A percentile compares a stretch with the other conserved stretches of the same genome.
Conservation (phyloP, 1,140 invertebrate species). For the Nylanderia fulva region DNA sequence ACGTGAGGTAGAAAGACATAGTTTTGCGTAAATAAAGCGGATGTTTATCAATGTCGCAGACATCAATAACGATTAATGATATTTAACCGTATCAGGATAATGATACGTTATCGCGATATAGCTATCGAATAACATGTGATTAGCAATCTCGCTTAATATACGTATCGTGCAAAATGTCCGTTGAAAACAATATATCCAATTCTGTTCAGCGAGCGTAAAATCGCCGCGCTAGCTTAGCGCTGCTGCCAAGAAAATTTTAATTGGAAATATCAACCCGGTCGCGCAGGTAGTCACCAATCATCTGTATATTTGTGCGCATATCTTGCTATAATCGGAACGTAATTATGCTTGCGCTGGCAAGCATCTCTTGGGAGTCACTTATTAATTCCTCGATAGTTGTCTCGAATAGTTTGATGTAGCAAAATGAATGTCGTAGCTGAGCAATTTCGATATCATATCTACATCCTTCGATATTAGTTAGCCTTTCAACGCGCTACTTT, state of each 20-base stretch:
- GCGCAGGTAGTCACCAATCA: conserved; percentile 28
- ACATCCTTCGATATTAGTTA: neutral
- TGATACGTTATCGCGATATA: neutral
- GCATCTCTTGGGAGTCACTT: conserved; percentile 37
- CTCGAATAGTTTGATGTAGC: neutral
- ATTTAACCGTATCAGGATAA: conserved; percentile 9
- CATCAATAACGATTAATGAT: neutral
- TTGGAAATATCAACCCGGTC: conserved; percentile 22
- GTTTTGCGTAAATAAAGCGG: neutral
- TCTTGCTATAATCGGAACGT: conserved; percentile 32
- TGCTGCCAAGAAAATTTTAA: conserved; percentile 17
- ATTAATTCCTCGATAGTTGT: conserved; percentile 30
- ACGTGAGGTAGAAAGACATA: neutral
- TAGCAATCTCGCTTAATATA: neutral
- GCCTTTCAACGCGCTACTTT: conserved; percentile 36
- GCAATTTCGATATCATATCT: conserved; percentile 34
- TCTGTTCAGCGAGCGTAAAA: conserved; percentile 12
- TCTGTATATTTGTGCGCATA: conserved; percentile 24
- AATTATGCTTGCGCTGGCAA: conserved; percentile 41
- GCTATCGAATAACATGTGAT: neutral
- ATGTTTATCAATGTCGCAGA: neutral
- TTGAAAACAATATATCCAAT: conserved; percentile 9
- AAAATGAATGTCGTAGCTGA: conserved; percentile 32
- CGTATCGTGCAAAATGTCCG: neutral
- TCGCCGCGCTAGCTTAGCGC: neutral